Evolutionary conservation across 92 coral and sea anemone species (phyloP).

Genomic region (Zoanthus solanderi): DNA sequence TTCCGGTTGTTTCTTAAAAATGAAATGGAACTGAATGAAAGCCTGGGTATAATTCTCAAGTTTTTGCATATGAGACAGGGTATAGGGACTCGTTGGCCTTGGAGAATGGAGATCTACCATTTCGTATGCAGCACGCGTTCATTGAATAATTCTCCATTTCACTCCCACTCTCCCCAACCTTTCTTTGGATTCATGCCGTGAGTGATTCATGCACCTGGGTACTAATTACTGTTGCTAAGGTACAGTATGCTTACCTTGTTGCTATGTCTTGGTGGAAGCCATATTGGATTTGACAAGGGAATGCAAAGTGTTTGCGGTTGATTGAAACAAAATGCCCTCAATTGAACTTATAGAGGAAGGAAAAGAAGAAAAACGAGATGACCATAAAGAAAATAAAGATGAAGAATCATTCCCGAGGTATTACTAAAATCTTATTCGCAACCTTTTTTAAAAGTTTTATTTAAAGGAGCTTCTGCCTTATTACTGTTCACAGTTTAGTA

Average conservation of each 20-base stretch:
- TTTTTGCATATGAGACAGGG: too few species aligned
- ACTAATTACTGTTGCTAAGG: conserved; percentile 32
- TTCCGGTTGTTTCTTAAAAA: too few species aligned
- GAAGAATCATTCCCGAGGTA: conserved; percentile 94
- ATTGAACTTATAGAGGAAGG: conserved; percentile 40
- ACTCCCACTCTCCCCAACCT: too few species aligned
- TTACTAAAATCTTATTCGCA: background rate
- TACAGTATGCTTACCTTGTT: conserved; percentile 12
- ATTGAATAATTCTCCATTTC: too few species aligned
- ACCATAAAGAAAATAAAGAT: conserved; percentile 66
- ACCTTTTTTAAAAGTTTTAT: background rate
- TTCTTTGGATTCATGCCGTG: too few species aligned
- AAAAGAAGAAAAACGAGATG: conserved; percentile 63
- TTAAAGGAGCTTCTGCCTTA: too few species aligned
- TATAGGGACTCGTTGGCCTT: too few species aligned
- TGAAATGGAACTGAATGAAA: too few species aligned
- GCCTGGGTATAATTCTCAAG: too few species aligned
- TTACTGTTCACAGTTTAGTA: background rate
- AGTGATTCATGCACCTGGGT: background rate
- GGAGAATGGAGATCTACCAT: too few species aligned
- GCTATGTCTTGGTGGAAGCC: conserved; percentile 49
- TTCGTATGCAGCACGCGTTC: too few species aligned
- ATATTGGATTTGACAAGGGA: background rate
- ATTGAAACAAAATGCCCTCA: conserved; percentile 66
- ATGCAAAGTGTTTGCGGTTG: background rate